These are phyloP conservation scores for Urechis unicinctus DNA, from an alignment of 2,888 invertebrate genomes.

Conservation along the genomic window DNA sequence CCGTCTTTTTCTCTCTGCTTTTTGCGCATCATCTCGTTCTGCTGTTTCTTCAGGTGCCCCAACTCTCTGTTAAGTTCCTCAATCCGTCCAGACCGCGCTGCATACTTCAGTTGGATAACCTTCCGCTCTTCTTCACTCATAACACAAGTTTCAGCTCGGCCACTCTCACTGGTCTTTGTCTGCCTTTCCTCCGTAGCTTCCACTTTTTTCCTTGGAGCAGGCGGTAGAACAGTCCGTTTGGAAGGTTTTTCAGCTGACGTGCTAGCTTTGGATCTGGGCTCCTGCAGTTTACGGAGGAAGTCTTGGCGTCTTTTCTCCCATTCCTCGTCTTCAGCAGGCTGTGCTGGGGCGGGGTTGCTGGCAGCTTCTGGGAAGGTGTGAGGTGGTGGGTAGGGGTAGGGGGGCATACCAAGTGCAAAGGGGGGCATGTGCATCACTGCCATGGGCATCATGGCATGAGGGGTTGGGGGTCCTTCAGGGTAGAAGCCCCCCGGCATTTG, in stretches of 20 bases:
- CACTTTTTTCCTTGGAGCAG: background rate
- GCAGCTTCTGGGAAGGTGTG: too few species aligned
- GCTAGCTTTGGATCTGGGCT: background rate
- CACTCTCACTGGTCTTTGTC: too few species aligned
- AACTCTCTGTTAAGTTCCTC: slow-evolving; percentile 23
- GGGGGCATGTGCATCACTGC: too few species aligned
- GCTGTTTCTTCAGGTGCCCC: slow-evolving; percentile 30
- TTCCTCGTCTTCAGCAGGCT: background rate
- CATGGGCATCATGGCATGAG: too few species aligned
- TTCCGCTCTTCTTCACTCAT: background rate
- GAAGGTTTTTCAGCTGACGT: too few species aligned
- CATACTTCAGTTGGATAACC: background rate
- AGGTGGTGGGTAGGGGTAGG: too few species aligned
- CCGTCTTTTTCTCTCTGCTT: slow-evolving; percentile 32
- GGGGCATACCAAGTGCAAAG: too few species aligned
- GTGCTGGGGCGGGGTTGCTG: slow-evolving; percentile 3
- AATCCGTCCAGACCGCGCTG: slow-evolving; percentile 5
- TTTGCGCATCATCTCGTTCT: slow-evolving; percentile 38
- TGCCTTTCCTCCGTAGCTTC: background rate
- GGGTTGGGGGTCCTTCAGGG: too few species aligned
- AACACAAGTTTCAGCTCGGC: too few species aligned
- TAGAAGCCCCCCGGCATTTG: too few species aligned
- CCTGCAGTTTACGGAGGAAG: slow-evolving; percentile 4
- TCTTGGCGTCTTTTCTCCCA: slow-evolving; percentile 6
- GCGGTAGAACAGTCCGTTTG: background rate